phyloP scores from a whole-genome alignment of 2,797 vertebrate genomes.

The Acanthornis magna region DNA sequence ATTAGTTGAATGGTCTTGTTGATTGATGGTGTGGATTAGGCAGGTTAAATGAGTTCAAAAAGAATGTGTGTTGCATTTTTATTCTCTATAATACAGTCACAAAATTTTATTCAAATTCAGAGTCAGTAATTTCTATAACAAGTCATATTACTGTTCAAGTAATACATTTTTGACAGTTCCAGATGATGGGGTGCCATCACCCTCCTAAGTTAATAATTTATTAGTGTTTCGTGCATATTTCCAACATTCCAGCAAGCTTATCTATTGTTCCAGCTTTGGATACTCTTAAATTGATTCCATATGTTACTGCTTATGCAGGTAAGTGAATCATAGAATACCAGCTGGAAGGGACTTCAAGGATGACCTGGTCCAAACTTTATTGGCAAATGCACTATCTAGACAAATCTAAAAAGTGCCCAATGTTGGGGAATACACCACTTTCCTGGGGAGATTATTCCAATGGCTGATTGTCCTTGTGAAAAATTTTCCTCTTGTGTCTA shows the following conservation, averaged over 20 bases:
- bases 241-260: not conserved
- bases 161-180: not conserved
- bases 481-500: not conserved
- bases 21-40: not conserved
- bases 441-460: not conserved
- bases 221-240: not conserved
- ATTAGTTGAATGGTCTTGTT: not conserved
- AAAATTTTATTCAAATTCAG: not conserved
- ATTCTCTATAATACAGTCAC: not conserved
- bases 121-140: not conserved
- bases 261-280: not conserved
- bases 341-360: not conserved
- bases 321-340: not conserved
- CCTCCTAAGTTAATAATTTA: not conserved
- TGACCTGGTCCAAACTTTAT: not conserved
- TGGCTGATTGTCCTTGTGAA: not conserved
- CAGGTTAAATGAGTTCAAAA: not conserved
- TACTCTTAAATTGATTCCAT: not conserved
- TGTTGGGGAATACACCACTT: not conserved
- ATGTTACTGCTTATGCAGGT: not conserved
- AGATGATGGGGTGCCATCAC: not conserved
- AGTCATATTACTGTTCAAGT: not conserved
- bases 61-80: not conserved
- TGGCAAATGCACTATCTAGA: not conserved
- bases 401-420: rapidly evolving